Evolutionary conservation across 2,113 vertebrate genomes (phyloP).

Genomic region (Spilogale gracilis): DNA sequence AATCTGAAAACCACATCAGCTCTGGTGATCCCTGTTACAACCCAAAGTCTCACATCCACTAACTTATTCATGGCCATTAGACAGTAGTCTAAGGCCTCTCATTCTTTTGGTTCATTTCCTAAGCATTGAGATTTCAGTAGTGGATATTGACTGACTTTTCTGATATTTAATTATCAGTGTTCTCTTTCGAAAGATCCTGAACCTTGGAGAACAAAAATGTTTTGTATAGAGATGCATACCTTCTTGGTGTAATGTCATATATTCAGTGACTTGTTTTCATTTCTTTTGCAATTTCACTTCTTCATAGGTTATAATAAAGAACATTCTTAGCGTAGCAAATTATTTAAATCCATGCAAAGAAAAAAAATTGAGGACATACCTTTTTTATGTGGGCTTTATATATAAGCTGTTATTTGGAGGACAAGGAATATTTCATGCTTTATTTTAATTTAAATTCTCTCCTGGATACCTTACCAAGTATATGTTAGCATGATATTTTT

Average conservation of each 20-base stretch:
- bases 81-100: not conserved
- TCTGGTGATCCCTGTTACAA: not conserved
- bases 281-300: conserved; percentile 46
- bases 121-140: conserved; percentile 8
- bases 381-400: conserved; percentile 55
- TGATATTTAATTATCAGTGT: conserved; percentile 24
- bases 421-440: conserved; percentile 50
- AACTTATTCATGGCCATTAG: not conserved
- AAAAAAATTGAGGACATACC: conserved; percentile 15
- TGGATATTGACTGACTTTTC: not conserved
- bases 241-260: not conserved
- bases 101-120: conserved; percentile 44
- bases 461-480: conserved; percentile 28
- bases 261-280: conserved; percentile 38
- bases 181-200: conserved; percentile 28
- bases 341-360: conserved; percentile 68
- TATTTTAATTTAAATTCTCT: conserved; percentile 73
- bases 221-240: not conserved
- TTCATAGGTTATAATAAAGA: conserved; percentile 43
- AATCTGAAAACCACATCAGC: not conserved
- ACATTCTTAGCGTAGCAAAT: conserved; percentile 59
- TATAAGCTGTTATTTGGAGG: conserved; percentile 63
- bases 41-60: not conserved
- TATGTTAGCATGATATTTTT: conserved; percentile 53
- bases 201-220: conserved; percentile 57